Evolutionary conservation across 2,888 invertebrate genomes (phyloP).

Genomic region (Campaea margaritaria): DNA sequence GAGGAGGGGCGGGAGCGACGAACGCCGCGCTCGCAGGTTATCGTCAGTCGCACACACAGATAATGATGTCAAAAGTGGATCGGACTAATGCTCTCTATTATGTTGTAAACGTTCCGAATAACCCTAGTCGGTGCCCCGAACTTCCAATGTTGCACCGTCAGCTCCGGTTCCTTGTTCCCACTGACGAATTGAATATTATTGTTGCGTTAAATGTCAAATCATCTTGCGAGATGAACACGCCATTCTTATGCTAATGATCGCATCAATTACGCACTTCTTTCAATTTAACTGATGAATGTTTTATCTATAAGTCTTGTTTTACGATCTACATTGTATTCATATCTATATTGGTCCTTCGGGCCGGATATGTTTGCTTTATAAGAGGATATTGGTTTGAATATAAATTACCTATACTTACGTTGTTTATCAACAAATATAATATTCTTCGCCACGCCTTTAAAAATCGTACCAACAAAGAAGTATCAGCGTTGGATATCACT

Average conservation of each 20-base stretch:
- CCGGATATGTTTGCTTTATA: slow-evolving; percentile 21
- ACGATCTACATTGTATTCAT: slow-evolving; percentile 2
- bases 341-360: slow-evolving; percentile 17
- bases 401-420: slow-evolving; percentile 19
- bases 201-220: slow-evolving; percentile 52
- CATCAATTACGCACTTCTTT: slow-evolving; percentile 59
- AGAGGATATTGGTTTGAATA: slow-evolving; percentile 21
- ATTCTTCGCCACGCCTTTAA: slow-evolving; percentile 53
- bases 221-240: slow-evolving; percentile 45
- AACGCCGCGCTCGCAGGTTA: slow-evolving; percentile 79
- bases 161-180: slow-evolving; percentile 48
- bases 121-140: slow-evolving; percentile 48
- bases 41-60: slow-evolving; percentile 81
- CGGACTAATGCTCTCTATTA: slow-evolving; percentile 83
- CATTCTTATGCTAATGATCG: slow-evolving; percentile 60
- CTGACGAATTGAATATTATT: slow-evolving; percentile 46
- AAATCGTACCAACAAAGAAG: slow-evolving; percentile 72
- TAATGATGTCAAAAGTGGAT: slow-evolving; percentile 86
- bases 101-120: slow-evolving; percentile 77
- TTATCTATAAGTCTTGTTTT: slow-evolving; percentile 27
- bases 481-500: slow-evolving; percentile 71
- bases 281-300: slow-evolving; percentile 47
- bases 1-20: slow-evolving; percentile 74
- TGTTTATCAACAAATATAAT: slow-evolving; percentile 29
- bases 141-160: slow-evolving; percentile 61